Conservation (phyloP, 2,113 vertebrate species). For the Beaufortia kweichowensis region DNA sequence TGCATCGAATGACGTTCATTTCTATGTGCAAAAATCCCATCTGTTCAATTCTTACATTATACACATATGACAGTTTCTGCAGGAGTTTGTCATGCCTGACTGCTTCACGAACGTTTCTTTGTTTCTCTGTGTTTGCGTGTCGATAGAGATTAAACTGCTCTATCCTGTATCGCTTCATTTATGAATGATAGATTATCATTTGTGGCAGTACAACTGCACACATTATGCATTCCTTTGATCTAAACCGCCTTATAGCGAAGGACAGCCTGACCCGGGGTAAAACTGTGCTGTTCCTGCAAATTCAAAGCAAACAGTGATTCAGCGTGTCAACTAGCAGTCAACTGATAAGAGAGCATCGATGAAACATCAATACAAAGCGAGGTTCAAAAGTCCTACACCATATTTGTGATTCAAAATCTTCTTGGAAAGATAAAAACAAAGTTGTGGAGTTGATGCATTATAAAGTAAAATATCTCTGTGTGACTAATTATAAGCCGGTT, state of each 20-base stretch:
- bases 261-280: conserved; percentile 18
- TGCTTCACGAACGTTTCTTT: background rate
- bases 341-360: background rate
- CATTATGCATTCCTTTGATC: background rate
- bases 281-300: conserved; percentile 11
- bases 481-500: no score
- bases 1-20: background rate
- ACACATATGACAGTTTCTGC: background rate
- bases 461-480: no score
- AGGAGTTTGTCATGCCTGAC: conserved; percentile 36
- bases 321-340: conserved; percentile 16
- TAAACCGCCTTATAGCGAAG: background rate
- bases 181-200: conserved; percentile 1
- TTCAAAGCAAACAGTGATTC: conserved; percentile 16
- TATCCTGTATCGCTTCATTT: background rate
- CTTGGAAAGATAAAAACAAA: no score
- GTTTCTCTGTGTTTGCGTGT: background rate
- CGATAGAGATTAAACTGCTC: background rate
- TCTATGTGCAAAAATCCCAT: background rate
- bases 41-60: background rate
- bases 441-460: no score
- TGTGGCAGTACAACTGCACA: background rate
- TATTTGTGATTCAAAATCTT: no score
- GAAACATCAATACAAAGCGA: no score
- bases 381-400: no score